phyloP scores from a whole-genome alignment of 2,888 invertebrate genomes.

The Psylliodes chrysocephalus region DNA sequence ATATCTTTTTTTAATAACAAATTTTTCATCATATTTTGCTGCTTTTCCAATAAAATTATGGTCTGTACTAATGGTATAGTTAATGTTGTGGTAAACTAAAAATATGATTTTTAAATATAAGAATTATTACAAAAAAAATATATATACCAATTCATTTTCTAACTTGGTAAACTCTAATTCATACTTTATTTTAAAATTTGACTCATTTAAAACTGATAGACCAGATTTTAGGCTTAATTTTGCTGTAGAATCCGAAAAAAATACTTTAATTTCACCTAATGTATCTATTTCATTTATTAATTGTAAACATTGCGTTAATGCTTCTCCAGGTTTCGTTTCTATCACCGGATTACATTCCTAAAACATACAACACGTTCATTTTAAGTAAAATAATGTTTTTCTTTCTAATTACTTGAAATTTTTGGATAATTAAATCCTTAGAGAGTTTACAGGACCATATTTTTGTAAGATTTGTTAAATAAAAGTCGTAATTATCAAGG shows the following conservation, averaged over 20 bases:
- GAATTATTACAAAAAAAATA: background rate
- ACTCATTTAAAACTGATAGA: slow-evolving; percentile 12
- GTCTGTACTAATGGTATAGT: slow-evolving; percentile 62
- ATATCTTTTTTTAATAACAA: slow-evolving; percentile 67
- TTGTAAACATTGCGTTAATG: slow-evolving; percentile 34
- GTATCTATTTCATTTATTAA: slow-evolving; percentile 40
- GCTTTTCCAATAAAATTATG: slow-evolving; percentile 64
- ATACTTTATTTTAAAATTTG: slow-evolving; percentile 45
- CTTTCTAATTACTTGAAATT: slow-evolving; percentile 51
- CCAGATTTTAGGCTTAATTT: slow-evolving; percentile 38
- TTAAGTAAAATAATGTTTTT: slow-evolving; percentile 7
- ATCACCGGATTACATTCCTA: slow-evolving; percentile 56
- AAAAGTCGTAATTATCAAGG: slow-evolving; percentile 43
- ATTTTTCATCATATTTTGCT: slow-evolving; percentile 63
- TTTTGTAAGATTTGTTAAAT: slow-evolving; percentile 53
- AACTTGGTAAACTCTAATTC: slow-evolving; percentile 42
- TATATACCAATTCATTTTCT: slow-evolving; percentile 43
- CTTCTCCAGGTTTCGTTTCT: slow-evolving; percentile 48
- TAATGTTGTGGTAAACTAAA: slow-evolving; percentile 53
- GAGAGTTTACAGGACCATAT: slow-evolving; percentile 55
- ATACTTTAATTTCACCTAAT: slow-evolving; percentile 33
- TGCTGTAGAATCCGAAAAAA: slow-evolving; percentile 30
- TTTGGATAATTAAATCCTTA: slow-evolving; percentile 43
- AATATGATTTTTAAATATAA: slow-evolving; percentile 1
- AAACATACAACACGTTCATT: slow-evolving; percentile 37